Conservation (phyloP, 2,113 vertebrate species). For the Sebastes fasciatus region DNA sequence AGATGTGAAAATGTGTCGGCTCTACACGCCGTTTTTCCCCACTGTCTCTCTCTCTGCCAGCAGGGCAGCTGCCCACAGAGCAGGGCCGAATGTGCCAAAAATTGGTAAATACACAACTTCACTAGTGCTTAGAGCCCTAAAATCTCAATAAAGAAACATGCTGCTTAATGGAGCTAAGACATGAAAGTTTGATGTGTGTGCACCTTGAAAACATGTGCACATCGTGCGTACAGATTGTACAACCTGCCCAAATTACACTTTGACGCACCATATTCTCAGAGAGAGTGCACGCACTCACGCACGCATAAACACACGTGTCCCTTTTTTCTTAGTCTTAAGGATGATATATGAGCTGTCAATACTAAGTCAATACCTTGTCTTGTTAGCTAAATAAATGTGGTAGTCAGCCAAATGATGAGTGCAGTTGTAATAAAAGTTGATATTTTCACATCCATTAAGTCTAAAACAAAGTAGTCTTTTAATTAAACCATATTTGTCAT, state of each 20-base stretch:
- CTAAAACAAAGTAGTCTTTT: slow-evolving; percentile 28
- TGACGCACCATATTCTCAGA: not conserved
- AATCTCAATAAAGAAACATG: slow-evolving; percentile 4
- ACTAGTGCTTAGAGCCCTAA: not conserved
- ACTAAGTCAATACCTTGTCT: slow-evolving; percentile 53
- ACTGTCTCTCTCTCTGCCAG: not conserved
- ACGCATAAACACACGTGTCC: slow-evolving; percentile 5
- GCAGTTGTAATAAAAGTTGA: slow-evolving; percentile 24
- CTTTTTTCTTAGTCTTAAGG: not conserved
- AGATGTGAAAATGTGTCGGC: not conserved
- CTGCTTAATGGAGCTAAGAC: not conserved
- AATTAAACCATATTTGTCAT: slow-evolving; percentile 31
- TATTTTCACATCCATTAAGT: slow-evolving; percentile 29
- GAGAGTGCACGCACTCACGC: not conserved
- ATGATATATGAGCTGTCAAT: slow-evolving; percentile 54
- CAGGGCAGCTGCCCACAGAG: not conserved
- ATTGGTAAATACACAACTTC: not conserved
- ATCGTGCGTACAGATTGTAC: not conserved
- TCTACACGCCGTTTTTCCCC: not conserved
- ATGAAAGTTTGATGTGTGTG: not conserved
- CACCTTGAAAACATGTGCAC: not conserved
- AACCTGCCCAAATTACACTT: not conserved
- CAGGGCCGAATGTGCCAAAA: not conserved
- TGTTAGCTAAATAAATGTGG: slow-evolving; percentile 55
- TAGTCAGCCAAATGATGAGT: slow-evolving; percentile 13